A percentile compares a stretch with the other conserved stretches of the same genome.
Conservation (phyloP, 2,888 invertebrate genomes). For the Aporophyla lueneburgensis region DNA sequence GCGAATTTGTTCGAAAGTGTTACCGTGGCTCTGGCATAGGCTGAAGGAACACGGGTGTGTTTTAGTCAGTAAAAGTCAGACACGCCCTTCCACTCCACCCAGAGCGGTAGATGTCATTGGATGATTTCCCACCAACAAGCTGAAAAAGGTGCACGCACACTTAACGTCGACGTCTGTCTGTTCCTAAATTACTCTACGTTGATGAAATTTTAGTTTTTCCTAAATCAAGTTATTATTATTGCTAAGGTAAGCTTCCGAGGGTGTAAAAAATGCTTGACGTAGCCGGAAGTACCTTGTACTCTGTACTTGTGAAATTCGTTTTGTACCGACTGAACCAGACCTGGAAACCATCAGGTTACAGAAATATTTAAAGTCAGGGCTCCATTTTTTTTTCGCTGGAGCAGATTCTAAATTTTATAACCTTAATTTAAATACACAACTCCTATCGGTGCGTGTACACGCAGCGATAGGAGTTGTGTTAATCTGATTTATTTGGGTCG, state of each 20-base stretch:
- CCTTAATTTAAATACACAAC: not conserved
- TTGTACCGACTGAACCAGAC: not conserved
- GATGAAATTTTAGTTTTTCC: not conserved
- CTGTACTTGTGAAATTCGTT: not conserved
- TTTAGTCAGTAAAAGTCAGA: too few relatives aligned
- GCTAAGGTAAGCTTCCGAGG: not conserved
- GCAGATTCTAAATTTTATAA: not conserved
- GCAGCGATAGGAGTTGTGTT: too few relatives aligned
- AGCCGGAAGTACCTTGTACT: not conserved
- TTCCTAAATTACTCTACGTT: not conserved
- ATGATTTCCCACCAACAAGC: too few relatives aligned
- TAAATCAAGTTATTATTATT: not conserved
- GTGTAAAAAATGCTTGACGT: too few relatives aligned
- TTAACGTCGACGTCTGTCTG: not conserved
- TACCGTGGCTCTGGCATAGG: too few relatives aligned
- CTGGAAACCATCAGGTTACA: not conserved
- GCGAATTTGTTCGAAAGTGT: too few relatives aligned
- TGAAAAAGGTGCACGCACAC: not conserved
- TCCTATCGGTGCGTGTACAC: too few relatives aligned
- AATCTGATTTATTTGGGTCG: too few relatives aligned
- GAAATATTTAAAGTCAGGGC: not conserved
- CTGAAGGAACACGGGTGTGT: too few relatives aligned
- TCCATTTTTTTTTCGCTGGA: not conserved
- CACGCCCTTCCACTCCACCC: too few relatives aligned
- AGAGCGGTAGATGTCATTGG: too few relatives aligned